These are phyloP conservation scores for Rhodophaea formosa DNA, from an alignment of 2,888 invertebrate species.

Conservation along the genomic window DNA sequence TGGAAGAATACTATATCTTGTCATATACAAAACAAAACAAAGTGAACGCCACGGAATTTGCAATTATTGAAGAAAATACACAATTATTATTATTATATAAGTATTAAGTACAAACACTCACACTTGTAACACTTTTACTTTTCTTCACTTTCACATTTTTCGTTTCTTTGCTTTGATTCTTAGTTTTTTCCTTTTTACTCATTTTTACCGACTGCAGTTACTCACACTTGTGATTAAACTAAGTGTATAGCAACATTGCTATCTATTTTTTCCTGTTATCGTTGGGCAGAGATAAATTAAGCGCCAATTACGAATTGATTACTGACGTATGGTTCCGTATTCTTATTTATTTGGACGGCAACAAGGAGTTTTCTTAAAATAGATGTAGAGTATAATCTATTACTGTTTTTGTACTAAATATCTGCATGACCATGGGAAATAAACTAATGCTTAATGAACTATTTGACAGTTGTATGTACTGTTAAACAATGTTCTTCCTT, in stretches of 20 bases:
- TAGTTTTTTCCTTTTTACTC: conserved; percentile 10
- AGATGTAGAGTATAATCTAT: background rate
- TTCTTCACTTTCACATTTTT: conserved; percentile 4
- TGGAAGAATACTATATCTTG: too few relatives aligned
- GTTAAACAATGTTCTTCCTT: too few relatives aligned
- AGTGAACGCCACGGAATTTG: too few relatives aligned
- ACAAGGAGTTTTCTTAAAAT: background rate
- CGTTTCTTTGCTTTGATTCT: background rate
- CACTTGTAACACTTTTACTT: conserved; percentile 4
- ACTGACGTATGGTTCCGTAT: background rate
- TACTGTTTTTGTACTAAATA: background rate
- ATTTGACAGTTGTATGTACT: too few relatives aligned
- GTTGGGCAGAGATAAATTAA: background rate
- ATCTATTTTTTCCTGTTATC: conserved; percentile 6
- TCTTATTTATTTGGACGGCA: background rate
- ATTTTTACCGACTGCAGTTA: conserved; percentile 1
- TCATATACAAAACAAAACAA: too few relatives aligned
- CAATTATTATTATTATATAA: too few relatives aligned
- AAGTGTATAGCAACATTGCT: background rate
- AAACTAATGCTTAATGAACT: too few relatives aligned
- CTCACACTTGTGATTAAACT: background rate
- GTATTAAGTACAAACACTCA: background rate
- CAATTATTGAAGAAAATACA: too few relatives aligned
- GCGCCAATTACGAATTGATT: background rate
- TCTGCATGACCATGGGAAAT: too few relatives aligned